phyloP scores from a whole-genome alignment of 2,888 invertebrate genomes.

The Drosophila pegasa region DNA sequence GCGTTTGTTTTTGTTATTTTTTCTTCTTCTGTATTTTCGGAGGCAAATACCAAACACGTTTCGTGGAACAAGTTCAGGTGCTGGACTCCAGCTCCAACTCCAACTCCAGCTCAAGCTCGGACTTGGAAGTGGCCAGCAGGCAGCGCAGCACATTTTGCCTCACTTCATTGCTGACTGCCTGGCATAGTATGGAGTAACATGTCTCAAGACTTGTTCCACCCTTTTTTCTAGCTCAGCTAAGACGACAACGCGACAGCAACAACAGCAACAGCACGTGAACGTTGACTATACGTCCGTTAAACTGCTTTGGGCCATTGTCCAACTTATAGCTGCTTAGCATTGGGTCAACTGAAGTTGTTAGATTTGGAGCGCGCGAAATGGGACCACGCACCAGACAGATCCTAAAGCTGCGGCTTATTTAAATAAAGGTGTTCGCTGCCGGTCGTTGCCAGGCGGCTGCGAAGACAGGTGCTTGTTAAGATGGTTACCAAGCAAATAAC shows the following conservation, averaged over 20 bases:
- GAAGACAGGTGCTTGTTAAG: constrained; percentile 54
- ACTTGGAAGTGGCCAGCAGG: constrained; percentile 45
- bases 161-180: constrained; percentile 35
- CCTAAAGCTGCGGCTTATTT: constrained; percentile 57
- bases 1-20: constrained; percentile 32
- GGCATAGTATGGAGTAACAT: constrained; percentile 69
- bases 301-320: constrained; percentile 76
- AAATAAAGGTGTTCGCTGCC: constrained; percentile 54
- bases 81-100: constrained; percentile 34
- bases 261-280: constrained; percentile 31
- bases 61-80: constrained; percentile 75
- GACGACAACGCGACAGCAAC: constrained; percentile 42
- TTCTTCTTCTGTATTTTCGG: constrained; percentile 50
- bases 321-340: constrained; percentile 69
- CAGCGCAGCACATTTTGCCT: constrained; percentile 41
- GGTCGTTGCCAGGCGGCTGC: constrained; percentile 21
- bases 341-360: constrained; percentile 69
- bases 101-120: constrained; percentile 27
- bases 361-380: constrained; percentile 64
- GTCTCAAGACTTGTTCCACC: constrained; percentile 76
- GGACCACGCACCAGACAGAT: constrained; percentile 65
- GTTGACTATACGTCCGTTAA: constrained; percentile 62
- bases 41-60: constrained; percentile 74
- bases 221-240: constrained; percentile 56
- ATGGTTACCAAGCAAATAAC: constrained; percentile 22